phyloP scores from a whole-genome alignment of 2,888 invertebrate species.

The Microchrysa polita region DNA sequence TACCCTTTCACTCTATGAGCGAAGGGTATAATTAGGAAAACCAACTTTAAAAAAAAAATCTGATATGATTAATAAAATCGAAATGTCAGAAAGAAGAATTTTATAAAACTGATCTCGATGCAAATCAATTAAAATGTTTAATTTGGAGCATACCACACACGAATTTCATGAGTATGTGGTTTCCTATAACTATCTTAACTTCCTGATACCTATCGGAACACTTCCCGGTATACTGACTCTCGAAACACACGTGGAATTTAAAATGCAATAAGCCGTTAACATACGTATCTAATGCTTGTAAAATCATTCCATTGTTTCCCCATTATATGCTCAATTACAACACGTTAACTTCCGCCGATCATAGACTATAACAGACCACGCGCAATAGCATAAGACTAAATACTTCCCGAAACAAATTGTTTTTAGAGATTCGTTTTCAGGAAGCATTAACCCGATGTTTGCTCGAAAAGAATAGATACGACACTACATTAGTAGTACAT shows the following conservation, averaged over 20 bases:
- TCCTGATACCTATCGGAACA: not conserved
- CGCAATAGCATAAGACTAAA: slow-evolving; percentile 19
- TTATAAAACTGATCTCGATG: too few relatives aligned
- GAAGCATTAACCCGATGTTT: slow-evolving; percentile 17
- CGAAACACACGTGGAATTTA: not conserved
- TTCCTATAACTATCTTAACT: not conserved
- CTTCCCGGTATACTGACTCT: not conserved
- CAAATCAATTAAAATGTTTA: too few relatives aligned
- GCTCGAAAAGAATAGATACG: not conserved
- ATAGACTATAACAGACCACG: not conserved
- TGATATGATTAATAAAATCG: too few relatives aligned
- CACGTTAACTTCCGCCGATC: slow-evolving; percentile 24
- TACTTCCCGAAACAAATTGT: slow-evolving; percentile 31
- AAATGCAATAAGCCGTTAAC: slow-evolving; percentile 34
- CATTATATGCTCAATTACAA: slow-evolving; percentile 38
- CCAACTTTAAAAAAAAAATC: too few relatives aligned
- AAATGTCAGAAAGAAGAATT: too few relatives aligned
- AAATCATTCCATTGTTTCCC: slow-evolving; percentile 32
- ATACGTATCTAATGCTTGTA: slow-evolving; percentile 25
- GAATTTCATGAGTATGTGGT: not conserved
- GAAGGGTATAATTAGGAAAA: too few relatives aligned
- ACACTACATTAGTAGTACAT: not conserved
- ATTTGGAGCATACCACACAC: not conserved
- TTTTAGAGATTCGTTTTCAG: not conserved
- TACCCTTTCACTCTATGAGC: too few relatives aligned